These are phyloP conservation scores for Hydrolagus affinis DNA, from an alignment of 2,113 vertebrate species.

Conservation along the genomic window DNA sequence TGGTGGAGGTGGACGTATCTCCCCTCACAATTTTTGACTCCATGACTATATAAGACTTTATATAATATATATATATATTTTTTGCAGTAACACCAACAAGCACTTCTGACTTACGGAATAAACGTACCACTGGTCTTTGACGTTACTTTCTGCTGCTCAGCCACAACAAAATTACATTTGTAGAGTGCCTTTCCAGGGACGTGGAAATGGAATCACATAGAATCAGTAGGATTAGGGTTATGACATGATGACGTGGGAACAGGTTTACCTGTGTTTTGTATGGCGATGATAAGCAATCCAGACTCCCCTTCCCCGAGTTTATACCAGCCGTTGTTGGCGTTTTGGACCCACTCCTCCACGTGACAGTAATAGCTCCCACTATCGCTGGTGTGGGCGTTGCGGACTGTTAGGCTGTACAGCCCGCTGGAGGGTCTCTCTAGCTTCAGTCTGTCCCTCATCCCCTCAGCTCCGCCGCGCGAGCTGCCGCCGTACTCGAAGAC, in stretches of 20 bases:
- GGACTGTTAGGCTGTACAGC: slow-evolving; percentile 79
- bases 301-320: slow-evolving; percentile 80
- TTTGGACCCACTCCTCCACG: slow-evolving; percentile 86
- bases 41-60: too few species aligned
- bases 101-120: too few species aligned
- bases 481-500: slow-evolving; percentile 75
- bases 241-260: background rate
- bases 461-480: slow-evolving; percentile 59
- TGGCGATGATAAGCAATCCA: slow-evolving; percentile 63
- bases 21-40: too few species aligned
- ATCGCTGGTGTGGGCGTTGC: slow-evolving; percentile 59
- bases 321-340: slow-evolving; percentile 81
- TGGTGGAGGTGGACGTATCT: too few species aligned
- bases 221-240: background rate
- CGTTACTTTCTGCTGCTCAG: too few species aligned
- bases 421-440: slow-evolving; percentile 74
- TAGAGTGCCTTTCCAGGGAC: too few species aligned
- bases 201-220: too few species aligned
- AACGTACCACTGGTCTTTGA: too few species aligned
- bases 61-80: too few species aligned
- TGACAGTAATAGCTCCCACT: slow-evolving; percentile 80
- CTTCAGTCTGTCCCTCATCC: slow-evolving; percentile 69
- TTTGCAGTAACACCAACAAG: too few species aligned
- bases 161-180: too few species aligned
- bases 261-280: slow-evolving; percentile 69